Base-by-base conservation (phyloP, 2,797 vertebrate species). In the Pyrocephalus nanus region DNA sequence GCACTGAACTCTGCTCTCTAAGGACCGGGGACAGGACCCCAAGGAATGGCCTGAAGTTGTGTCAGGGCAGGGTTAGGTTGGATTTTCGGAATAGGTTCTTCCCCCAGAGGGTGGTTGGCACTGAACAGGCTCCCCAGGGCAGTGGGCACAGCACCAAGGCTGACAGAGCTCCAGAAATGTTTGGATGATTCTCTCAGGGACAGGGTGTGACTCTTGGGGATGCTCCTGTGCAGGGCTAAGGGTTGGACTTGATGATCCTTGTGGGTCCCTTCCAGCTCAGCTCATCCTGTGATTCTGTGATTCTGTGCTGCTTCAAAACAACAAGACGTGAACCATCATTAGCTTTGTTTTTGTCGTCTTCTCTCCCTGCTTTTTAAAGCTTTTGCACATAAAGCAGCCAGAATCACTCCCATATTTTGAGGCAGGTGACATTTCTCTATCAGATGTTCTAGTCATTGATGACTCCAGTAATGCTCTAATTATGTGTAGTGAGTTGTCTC, bases 381-480 rank as follows among this genome's bases (percentile, higher is more conserved):
- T 90, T 88, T 26, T 79, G 93, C 67, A 38, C 93, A 79, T 45
- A 67, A 93, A 92, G 71, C 79, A 61, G 18, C 23, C n/a, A 32
- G 92, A 92, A 92, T 90, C 43, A 64, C 51, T 32, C 15, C 55
- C 9, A 42, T 85, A 78, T 94, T 92, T 88, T 15, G 72, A 81
- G 82, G 95, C 86, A 94, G 94, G 93, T 95, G 94, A 89, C 93
- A 90, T 94, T 95, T 93, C 90, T 90, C 91, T 48, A 62, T 91
- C 69, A 87, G 69, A 40, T 29, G 67, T 69, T 34, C 40, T 47
- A 66, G 74, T 57, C 25, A 67, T 66, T 86, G 91, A 90, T 90
- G 92, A 40, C 47, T 91, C 75, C 51, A 55, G 84, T 21, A 76
- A 91, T 57, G 90, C 83, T 87, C 93, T 94, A 85, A 96, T 95